These are phyloP conservation scores for Eristalis intricaria DNA, from an alignment of 2,888 invertebrate species.

Conservation along the genomic window DNA sequence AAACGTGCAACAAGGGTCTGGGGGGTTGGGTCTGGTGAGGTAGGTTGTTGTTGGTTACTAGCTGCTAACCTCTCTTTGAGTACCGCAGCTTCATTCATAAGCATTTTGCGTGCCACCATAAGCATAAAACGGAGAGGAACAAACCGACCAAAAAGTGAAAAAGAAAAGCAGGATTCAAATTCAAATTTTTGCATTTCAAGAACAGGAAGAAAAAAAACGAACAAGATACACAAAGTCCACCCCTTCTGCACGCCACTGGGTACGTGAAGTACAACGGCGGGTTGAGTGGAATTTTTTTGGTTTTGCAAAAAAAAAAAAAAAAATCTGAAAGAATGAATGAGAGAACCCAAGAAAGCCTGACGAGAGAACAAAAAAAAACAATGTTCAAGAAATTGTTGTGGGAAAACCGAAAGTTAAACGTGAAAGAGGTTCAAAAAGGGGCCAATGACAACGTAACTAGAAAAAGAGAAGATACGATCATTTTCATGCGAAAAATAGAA, in stretches of 20 bases:
- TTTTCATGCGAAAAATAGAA: background rate
- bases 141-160: background rate
- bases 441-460: background rate
- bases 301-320: background rate
- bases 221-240: background rate
- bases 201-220: slow-evolving; percentile 11
- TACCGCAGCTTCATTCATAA: slow-evolving; percentile 70
- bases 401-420: slow-evolving; percentile 13
- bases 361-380: background rate
- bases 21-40: background rate
- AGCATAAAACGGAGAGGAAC: slow-evolving; percentile 23
- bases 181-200: slow-evolving; percentile 52
- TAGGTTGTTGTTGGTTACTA: slow-evolving; percentile 16
- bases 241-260: background rate
- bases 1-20: slow-evolving; percentile 7
- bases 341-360: background rate
- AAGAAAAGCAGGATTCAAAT: slow-evolving; percentile 47
- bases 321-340: background rate
- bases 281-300: background rate
- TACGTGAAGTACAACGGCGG: background rate
- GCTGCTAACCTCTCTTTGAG: slow-evolving; percentile 53
- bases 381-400: slow-evolving; percentile 52
- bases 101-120: slow-evolving; percentile 63
- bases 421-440: background rate
- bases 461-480: background rate